Percentiles rank a stretch among this genome's conserved stretches.
Conservation (phyloP, 2,113 vertebrate species). For the Pelvicachromis taeniatus region DNA sequence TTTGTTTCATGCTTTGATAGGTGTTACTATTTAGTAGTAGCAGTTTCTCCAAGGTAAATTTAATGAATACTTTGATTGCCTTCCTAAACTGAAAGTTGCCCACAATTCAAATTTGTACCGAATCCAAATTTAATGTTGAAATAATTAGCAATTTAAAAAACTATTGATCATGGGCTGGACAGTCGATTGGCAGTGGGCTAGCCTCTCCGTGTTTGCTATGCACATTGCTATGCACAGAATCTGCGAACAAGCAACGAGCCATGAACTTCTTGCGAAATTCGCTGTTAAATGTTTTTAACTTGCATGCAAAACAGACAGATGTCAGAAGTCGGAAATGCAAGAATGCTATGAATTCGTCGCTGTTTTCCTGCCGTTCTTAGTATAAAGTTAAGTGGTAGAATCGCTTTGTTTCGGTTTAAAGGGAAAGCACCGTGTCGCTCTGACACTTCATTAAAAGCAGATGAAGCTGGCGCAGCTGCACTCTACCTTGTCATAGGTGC, state of each 20-base stretch:
- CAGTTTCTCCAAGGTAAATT: background rate
- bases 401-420: slow-evolving; percentile 43
- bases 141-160: background rate
- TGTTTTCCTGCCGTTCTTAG: background rate
- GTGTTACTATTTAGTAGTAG: background rate
- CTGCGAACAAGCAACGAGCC: background rate
- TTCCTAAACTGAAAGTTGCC: background rate
- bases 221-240: background rate
- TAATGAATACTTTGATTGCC: background rate
- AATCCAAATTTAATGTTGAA: background rate
- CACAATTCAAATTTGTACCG: background rate
- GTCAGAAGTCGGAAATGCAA: slow-evolving; percentile 3
- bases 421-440: slow-evolving; percentile 35
- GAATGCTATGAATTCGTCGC: background rate
- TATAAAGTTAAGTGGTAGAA: background rate
- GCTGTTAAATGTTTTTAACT: slow-evolving; percentile 15
- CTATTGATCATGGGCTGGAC: background rate
- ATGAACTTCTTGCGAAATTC: slow-evolving; percentile 46
- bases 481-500: slow-evolving; percentile 37
- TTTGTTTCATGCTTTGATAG: background rate
- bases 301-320: slow-evolving; percentile 22
- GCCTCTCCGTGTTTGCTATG: background rate
- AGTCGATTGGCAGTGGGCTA: background rate
- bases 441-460: slow-evolving; percentile 31
- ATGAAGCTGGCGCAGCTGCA: slow-evolving; percentile 14